Percentiles rank a stretch among this genome's conserved stretches.
Conservation (phyloP, 2,888 invertebrate species). For the Drosophila hawaiiensis region DNA sequence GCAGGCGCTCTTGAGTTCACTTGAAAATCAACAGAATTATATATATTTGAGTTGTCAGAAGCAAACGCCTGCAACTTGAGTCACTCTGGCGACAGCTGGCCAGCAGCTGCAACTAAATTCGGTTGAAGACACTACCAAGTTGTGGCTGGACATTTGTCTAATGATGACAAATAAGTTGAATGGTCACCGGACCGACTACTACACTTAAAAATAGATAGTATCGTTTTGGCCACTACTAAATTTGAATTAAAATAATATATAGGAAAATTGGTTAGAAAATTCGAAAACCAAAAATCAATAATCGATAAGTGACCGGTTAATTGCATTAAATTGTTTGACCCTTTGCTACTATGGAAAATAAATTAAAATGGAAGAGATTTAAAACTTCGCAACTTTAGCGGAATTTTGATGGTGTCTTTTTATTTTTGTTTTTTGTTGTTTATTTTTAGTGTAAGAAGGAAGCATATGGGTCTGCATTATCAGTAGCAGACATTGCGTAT, state of each 20-base stretch:
- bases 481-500: conserved; percentile 44
- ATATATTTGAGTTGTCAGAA: conserved; percentile 60
- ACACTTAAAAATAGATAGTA: background rate
- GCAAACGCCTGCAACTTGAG: conserved; percentile 44
- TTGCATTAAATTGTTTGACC: too few relatives aligned
- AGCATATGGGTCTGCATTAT: conserved; percentile 36
- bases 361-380: background rate
- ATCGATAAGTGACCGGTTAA: background rate
- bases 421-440: background rate
- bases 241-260: too few relatives aligned
- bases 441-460: background rate
- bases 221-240: background rate
- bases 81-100: background rate
- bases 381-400: background rate
- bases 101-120: conserved; percentile 48
- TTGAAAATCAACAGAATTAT: conserved; percentile 70
- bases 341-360: background rate
- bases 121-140: conserved; percentile 23
- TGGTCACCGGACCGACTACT: conserved; percentile 5
- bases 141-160: conserved; percentile 63
- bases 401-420: background rate
- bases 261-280: background rate
- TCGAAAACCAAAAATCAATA: background rate
- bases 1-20: conserved; percentile 54
- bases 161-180: conserved; percentile 68